phyloP scores from a whole-genome alignment of 2,888 invertebrate genomes.

The Drosophila eohydei region DNA sequence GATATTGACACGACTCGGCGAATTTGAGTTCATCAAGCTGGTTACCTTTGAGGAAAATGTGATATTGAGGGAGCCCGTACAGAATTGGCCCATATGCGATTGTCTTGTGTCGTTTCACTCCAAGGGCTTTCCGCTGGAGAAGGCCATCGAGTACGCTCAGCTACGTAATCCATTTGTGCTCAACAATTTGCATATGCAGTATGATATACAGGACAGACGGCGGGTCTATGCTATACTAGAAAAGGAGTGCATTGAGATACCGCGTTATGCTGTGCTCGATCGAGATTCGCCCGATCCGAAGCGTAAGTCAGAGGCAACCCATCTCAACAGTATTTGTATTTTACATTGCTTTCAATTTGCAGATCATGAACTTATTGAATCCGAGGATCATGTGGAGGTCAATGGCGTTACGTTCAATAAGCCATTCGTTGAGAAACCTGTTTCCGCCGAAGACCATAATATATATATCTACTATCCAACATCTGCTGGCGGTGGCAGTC shows the following conservation, averaged over 20 bases:
- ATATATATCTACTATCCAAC: conserved; percentile 99
- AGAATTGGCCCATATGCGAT: conserved; percentile 99
- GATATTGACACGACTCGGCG: conserved; percentile 97
- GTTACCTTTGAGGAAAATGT: conserved; percentile 98
- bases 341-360: conserved; percentile 55
- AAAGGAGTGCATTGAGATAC: conserved; percentile 98
- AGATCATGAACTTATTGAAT: conserved; percentile 97
- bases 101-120: conserved; percentile 99
- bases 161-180: conserved; percentile 97
- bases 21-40: conserved; percentile 98
- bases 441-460: conserved; percentile 99
- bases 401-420: conserved; percentile 98
- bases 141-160: conserved; percentile 98
- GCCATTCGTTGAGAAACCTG: conserved; percentile 99
- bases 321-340: neutral
- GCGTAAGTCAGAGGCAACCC: conserved; percentile 87
- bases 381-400: conserved; percentile 98
- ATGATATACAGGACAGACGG: conserved; percentile 97
- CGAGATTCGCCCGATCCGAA: conserved; percentile 96
- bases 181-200: conserved; percentile 99
- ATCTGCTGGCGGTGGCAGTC: conserved; percentile 98
- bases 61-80: conserved; percentile 97
- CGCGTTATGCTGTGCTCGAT: conserved; percentile 98
- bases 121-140: conserved; percentile 98
- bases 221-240: conserved; percentile 98